Evolutionary conservation across 1,140 invertebrate species (phyloP).

Genomic region (Pseudomyrmex flavicornis): DNA sequence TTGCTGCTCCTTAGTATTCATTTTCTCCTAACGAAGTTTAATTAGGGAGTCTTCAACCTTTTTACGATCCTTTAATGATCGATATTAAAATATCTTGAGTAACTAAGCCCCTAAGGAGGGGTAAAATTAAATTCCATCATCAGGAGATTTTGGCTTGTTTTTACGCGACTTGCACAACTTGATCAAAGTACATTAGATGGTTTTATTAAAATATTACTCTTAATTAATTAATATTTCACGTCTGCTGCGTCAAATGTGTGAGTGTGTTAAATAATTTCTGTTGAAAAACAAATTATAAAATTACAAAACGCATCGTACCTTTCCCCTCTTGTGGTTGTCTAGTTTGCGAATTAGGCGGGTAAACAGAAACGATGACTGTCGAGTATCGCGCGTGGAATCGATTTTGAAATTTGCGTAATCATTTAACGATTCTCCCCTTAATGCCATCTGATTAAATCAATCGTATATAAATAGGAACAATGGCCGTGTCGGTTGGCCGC

Average conservation of each 20-base stretch:
- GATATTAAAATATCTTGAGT: background rate
- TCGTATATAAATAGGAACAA: conserved; percentile 32
- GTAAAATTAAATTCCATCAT: too few species aligned
- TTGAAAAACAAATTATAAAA: background rate
- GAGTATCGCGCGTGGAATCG: background rate
- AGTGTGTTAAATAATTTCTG: background rate
- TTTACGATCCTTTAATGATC: background rate
- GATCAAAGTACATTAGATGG: too few species aligned
- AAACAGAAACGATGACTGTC: background rate
- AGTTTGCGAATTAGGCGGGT: too few species aligned
- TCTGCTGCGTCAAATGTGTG: too few species aligned
- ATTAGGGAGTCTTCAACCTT: background rate
- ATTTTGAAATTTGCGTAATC: conserved; percentile 10
- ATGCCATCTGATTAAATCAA: conserved; percentile 49
- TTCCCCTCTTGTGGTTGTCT: too few species aligned
- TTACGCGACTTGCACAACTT: too few species aligned
- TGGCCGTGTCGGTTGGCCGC: conserved; percentile 14
- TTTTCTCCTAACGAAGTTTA: conserved; percentile 11
- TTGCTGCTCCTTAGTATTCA: background rate
- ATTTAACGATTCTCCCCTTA: conserved; percentile 17
- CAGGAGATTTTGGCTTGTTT: too few species aligned
- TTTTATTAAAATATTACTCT: too few species aligned
- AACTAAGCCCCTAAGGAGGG: background rate
- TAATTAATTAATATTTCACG: too few species aligned
- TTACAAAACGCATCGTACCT: background rate